phyloP scores from a whole-genome alignment of 1,140 invertebrate genomes.

The Luehdorfia chinensis region DNA sequence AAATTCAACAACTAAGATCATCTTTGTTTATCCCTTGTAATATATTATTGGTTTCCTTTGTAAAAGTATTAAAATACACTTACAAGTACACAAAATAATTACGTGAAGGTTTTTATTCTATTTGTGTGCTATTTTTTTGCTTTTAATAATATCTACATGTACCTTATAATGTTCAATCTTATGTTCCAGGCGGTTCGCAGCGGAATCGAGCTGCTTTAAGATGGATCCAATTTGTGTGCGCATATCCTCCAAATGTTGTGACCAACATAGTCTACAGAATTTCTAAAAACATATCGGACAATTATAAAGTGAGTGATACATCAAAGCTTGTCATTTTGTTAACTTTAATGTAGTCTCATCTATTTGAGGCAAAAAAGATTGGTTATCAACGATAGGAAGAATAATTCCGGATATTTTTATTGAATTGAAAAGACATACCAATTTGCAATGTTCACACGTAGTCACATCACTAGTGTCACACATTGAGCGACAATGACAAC shows the following conservation, averaged over 20 bases:
- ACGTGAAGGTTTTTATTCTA: too few species aligned
- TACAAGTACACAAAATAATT: too few species aligned
- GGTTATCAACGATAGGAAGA: too few species aligned
- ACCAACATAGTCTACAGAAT: constrained; percentile 78
- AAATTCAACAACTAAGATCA: constrained; percentile 22
- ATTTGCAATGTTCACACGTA: constrained; percentile 77
- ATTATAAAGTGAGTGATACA: constrained; percentile 1
- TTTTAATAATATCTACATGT: too few species aligned
- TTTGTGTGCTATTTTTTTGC: too few species aligned
- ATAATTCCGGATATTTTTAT: too few species aligned
- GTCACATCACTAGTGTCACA: constrained; percentile 59
- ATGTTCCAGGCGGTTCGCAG: constrained; percentile 66
- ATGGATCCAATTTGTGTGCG: constrained; percentile 76
- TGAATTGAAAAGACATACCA: constrained; percentile 51
- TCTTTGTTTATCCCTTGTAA: too few species aligned
- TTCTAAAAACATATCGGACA: constrained; percentile 44
- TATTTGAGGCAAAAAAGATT: not conserved
- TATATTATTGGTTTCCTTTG: too few species aligned
- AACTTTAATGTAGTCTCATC: not conserved
- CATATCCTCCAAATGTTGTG: constrained; percentile 77
- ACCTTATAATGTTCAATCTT: constrained; percentile 78
- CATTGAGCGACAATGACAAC: constrained; percentile 70
- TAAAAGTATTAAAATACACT: too few species aligned
- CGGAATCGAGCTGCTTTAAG: constrained; percentile 73
- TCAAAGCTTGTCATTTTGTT: not conserved